Conservation (phyloP, 2,797 vertebrate species). For the Podarcis siculus region DNA sequence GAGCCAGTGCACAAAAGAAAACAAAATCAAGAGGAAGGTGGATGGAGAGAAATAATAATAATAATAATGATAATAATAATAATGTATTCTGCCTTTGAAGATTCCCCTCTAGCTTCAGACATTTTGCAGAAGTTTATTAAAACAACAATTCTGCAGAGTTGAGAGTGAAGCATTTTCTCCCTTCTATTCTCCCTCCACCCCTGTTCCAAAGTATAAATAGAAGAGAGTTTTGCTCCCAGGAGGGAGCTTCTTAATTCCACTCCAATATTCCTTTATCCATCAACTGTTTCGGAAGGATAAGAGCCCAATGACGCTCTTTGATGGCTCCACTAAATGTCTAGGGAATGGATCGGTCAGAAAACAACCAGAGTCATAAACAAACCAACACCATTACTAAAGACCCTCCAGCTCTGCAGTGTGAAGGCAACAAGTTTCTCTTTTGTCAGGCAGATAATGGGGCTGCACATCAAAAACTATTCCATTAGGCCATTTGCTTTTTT, state of each 20-base stretch:
- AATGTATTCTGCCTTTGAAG: slow-evolving; percentile 51
- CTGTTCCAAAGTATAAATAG: slow-evolving; percentile 5
- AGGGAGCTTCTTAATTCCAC: slow-evolving; percentile 26
- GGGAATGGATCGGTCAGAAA: slow-evolving; percentile 18
- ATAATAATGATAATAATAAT: neutral
- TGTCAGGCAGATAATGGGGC: neutral
- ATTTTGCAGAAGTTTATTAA: slow-evolving; percentile 67
- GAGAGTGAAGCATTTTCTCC: slow-evolving; percentile 20
- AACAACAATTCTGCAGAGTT: slow-evolving; percentile 49
- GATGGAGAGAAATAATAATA: no score
- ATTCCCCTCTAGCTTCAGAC: slow-evolving; percentile 44
- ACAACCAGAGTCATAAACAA: slow-evolving; percentile 24
- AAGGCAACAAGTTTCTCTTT: slow-evolving; percentile 9
- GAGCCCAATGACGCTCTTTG: neutral
- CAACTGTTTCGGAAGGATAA: neutral
- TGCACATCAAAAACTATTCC: neutral
- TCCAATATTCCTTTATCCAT: slow-evolving; percentile 36
- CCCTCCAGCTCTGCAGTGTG: neutral
- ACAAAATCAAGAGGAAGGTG: slow-evolving; percentile 39
- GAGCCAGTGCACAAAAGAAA: slow-evolving; percentile 51
- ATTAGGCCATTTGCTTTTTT: slow-evolving; percentile 11
- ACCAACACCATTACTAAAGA: neutral
- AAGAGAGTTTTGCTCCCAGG: neutral
- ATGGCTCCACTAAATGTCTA: neutral
- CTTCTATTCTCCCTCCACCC: neutral